Base-by-base conservation (phyloP, 2,888 invertebrate species). In the Meiosimyza decipiens region DNA sequence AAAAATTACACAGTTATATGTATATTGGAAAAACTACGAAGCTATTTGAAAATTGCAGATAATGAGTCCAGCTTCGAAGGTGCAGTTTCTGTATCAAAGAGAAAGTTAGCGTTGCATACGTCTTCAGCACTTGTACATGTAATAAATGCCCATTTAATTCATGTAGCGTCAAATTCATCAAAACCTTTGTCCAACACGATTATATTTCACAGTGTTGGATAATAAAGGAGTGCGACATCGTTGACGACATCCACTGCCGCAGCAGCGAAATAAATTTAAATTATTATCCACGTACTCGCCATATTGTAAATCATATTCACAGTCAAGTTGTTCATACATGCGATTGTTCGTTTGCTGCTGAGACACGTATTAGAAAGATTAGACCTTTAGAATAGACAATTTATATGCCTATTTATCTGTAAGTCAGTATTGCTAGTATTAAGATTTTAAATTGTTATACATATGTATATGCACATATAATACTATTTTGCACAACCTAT, bases 211-310 rank as follows among this genome's bases (percentile, higher is more conserved):
- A n/a, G 50, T 33, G 54, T n/a, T 11, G 28, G 22, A 50, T 7
- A 66, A 51, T 52, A 54, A 66, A 66, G 49, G 49, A 63, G 67
- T 57, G 15, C 13, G 55, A 13, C 51, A 51, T 33, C 11, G 28
- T n/a, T 52, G 40, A 62, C 62, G n/a, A 62, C 63, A 50, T 68
- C 60, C 15, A 15, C 60, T 22, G 59, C 68, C n/a, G 51, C n/a
- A 50, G 52, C 54, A 52, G 40, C 54, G 52, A 70, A 52, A 70
- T 70, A 51, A 70, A 70, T 70, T 52, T 70, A 60, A 62, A 62
- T 70, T 62, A 18, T 70, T 70, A 13, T 57, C 57, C 40, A 50
- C 54, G 13, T 7, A 65, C 13, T 6, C 13, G 49, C 18, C 55
- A 18, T 22, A 57, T n/a, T 50, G 49, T 18, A 28, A 40, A 9